These are phyloP conservation scores for Nannobrachium achirus DNA, from an alignment of 2,113 vertebrate species.

Conservation along the genomic window DNA sequence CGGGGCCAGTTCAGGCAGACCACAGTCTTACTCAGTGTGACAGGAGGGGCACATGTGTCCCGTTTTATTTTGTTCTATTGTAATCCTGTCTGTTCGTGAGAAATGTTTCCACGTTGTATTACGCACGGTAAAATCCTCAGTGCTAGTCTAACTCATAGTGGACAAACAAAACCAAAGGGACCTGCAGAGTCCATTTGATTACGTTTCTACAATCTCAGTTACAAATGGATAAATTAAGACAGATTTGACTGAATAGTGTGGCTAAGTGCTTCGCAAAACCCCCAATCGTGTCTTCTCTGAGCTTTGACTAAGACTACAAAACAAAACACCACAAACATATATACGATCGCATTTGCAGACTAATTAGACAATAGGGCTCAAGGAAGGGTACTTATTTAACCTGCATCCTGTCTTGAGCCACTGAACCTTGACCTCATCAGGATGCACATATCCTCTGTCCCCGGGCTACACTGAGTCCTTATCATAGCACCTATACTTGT, in stretches of 20 bases:
- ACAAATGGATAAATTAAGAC: too few species aligned
- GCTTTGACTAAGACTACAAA: slow-evolving; percentile 39
- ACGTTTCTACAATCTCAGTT: too few species aligned
- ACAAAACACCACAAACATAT: slow-evolving; percentile 19
- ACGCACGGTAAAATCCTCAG: slow-evolving; percentile 41
- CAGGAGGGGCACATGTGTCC: slow-evolving; percentile 70
- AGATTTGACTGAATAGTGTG: too few species aligned
- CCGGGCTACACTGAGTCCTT: background rate
- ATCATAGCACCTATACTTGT: background rate
- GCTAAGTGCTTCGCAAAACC: slow-evolving; percentile 42
- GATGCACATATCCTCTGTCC: slow-evolving; percentile 2
- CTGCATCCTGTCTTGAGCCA: slow-evolving; percentile 12
- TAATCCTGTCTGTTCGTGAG: slow-evolving; percentile 55
- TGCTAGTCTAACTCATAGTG: background rate
- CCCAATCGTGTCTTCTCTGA: slow-evolving; percentile 48
- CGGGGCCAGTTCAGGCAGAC: slow-evolving; percentile 64
- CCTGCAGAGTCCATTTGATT: too few species aligned
- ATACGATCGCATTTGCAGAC: background rate
- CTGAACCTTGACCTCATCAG: slow-evolving; percentile 27
- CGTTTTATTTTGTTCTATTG: slow-evolving; percentile 53
- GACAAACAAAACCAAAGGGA: too few species aligned
- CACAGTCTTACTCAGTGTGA: slow-evolving; percentile 67
- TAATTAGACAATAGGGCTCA: background rate
- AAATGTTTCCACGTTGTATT: slow-evolving; percentile 57
- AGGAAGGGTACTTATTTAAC: slow-evolving; percentile 3